Evolutionary conservation across 92 coral and sea anemone genomes (phyloP).

Genomic region (Micromussa lordhowensis): DNA sequence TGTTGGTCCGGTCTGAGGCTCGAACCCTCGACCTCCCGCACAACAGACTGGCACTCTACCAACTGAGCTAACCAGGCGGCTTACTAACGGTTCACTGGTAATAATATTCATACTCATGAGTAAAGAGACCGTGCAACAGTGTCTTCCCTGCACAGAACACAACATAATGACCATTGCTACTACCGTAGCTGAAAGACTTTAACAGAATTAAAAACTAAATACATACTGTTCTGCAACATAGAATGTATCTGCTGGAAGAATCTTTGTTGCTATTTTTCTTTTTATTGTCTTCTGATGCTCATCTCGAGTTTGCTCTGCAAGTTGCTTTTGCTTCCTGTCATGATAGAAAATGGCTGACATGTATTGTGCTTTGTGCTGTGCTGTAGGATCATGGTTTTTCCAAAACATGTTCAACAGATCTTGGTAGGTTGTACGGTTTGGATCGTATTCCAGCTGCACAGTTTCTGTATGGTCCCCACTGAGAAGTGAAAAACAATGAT

Average conservation of each 20-base stretch:
- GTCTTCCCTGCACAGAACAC: too few species aligned
- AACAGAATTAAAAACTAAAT: neutral
- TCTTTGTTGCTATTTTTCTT: conserved; percentile 81
- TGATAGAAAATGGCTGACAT: conserved; percentile 97
- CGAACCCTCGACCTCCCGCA: too few species aligned
- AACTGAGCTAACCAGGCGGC: too few species aligned
- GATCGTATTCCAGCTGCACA: conserved; percentile 88
- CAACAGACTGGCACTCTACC: too few species aligned
- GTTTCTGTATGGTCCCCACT: conserved; percentile 99
- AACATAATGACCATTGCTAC: too few species aligned
- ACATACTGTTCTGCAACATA: conserved; percentile 99
- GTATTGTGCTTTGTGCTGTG: conserved; percentile 82
- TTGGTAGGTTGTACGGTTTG: conserved; percentile 82
- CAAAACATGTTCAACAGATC: conserved; percentile 85
- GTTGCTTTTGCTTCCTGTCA: conserved; percentile 81
- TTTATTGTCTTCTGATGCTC: conserved; percentile 71
- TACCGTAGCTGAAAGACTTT: neutral
- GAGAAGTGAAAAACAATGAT: neutral
- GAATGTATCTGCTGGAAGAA: conserved; percentile 85
- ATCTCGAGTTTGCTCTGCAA: conserved; percentile 83
- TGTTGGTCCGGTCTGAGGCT: too few species aligned
- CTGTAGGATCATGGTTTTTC: conserved; percentile 84
- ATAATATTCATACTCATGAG: too few species aligned
- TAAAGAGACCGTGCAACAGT: too few species aligned
- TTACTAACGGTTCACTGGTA: too few species aligned